These are phyloP conservation scores for Basileuterus tristriatus DNA, from an alignment of 2,797 vertebrate species.

Conservation along the genomic window DNA sequence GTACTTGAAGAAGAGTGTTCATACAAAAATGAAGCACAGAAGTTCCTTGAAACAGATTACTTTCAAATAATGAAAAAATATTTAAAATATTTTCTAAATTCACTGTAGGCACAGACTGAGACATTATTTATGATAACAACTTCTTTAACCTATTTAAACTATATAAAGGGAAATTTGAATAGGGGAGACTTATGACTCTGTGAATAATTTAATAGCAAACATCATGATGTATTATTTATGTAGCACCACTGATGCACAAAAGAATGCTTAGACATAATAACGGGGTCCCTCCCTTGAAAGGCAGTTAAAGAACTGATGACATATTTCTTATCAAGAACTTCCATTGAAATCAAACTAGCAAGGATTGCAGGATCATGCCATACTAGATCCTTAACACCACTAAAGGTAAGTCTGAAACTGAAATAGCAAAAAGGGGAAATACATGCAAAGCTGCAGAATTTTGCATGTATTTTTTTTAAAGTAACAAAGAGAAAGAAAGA, in stretches of 20 bases:
- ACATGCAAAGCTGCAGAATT: not conserved
- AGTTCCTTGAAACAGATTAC: not conserved
- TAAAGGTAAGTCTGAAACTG: not conserved
- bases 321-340: not conserved
- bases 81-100: not conserved
- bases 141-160: slow-evolving; percentile 31
- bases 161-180: not conserved
- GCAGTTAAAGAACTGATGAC: not conserved
- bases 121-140: slow-evolving; percentile 24
- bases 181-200: not conserved
- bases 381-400: not conserved
- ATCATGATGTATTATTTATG: slow-evolving; percentile 48
- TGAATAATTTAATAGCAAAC: slow-evolving; percentile 52
- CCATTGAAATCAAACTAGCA: not conserved
- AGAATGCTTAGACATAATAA: not conserved
- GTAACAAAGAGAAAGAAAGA: not conserved
- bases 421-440: not conserved
- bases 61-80: not conserved
- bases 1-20: slow-evolving; percentile 8
- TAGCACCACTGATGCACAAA: not conserved
- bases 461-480: not conserved
- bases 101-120: not conserved
- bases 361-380: not conserved
- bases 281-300: not conserved
- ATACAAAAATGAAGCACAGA: not conserved